These are phyloP conservation scores for Etheostoma cragini DNA, from an alignment of 2,113 vertebrate genomes.

Conservation along the genomic window DNA sequence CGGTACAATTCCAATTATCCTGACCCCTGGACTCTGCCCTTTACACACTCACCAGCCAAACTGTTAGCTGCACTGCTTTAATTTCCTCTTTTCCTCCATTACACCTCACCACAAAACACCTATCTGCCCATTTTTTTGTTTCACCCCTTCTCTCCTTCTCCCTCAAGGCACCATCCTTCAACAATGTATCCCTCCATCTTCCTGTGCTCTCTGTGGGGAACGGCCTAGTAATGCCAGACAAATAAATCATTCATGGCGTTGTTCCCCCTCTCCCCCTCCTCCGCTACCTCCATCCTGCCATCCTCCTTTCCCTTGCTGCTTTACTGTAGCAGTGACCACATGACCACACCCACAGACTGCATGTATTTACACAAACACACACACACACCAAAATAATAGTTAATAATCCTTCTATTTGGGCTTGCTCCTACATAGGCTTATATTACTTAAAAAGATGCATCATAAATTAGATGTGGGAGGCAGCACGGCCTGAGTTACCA, in stretches of 20 bases:
- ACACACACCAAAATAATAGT: conserved; percentile 26
- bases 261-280: conserved; percentile 36
- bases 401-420: conserved; percentile 33
- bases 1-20: background rate
- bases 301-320: conserved; percentile 58
- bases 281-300: conserved; percentile 48
- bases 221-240: conserved; percentile 82
- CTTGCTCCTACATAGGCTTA: conserved; percentile 35
- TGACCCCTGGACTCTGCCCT: conserved; percentile 39
- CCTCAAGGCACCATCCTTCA: conserved; percentile 66
- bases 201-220: conserved; percentile 73
- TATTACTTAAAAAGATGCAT: conserved; percentile 53
- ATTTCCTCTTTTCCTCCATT: conserved; percentile 12
- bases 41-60: background rate
- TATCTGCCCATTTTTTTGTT: conserved; percentile 11
- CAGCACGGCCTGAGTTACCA: conserved; percentile 43
- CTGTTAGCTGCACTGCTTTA: background rate
- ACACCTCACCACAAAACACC: conserved; percentile 39
- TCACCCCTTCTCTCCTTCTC: conserved; percentile 32
- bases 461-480: conserved; percentile 64
- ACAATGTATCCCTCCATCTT: conserved; percentile 73
- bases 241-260: conserved; percentile 85
- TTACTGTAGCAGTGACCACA: conserved; percentile 62
- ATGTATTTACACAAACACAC: conserved; percentile 30
- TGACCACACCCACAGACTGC: conserved; percentile 65